Percentiles rank a stretch among this genome's conserved stretches.
Evolutionary conservation across 2,888 invertebrate genomes (phyloP).

Genomic region (Plagodis dolabraria): DNA sequence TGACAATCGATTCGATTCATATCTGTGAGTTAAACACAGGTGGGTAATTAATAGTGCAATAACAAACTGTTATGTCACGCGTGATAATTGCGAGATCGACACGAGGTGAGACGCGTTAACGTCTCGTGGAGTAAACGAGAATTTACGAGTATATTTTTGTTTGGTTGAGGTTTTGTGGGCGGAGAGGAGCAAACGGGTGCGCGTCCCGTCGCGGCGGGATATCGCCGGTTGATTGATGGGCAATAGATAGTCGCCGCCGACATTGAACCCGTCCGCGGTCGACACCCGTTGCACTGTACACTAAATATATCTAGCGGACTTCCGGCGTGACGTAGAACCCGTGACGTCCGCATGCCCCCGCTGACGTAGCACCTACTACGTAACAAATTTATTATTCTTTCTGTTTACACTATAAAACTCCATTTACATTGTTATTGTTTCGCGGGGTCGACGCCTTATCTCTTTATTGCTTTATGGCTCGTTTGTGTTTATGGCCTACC

Average conservation of each 20-base stretch:
- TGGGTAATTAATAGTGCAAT: constrained; percentile 55
- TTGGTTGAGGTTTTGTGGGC: constrained; percentile 22
- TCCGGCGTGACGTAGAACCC: constrained; percentile 77
- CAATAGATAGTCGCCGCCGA: constrained; percentile 78
- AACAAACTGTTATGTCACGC: constrained; percentile 54
- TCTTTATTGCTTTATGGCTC: constrained; percentile 72
- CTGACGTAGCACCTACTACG: constrained; percentile 71
- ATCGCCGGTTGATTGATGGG: constrained; percentile 74
- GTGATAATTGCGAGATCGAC: constrained; percentile 46
- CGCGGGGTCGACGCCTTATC: constrained; percentile 77
- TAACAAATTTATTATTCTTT: constrained; percentile 73
- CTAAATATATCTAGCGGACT: constrained; percentile 79
- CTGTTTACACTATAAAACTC: constrained; percentile 81
- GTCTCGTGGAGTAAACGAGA: constrained; percentile 7
- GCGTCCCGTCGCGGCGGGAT: constrained; percentile 35
- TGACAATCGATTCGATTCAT: constrained; percentile 62
- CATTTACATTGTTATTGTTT: constrained; percentile 79
- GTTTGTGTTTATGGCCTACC: constrained; percentile 58
- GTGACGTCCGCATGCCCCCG: constrained; percentile 57
- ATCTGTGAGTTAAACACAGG: constrained; percentile 56
- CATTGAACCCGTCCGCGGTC: constrained; percentile 76
- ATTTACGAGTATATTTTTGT: constrained; percentile 22
- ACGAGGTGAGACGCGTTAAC: constrained; percentile 36
- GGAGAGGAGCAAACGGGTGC: constrained; percentile 25
- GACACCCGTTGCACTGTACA: constrained; percentile 50